phyloP scores from a whole-genome alignment of 2,888 invertebrate species.

The Ypsolopha scabrella region DNA sequence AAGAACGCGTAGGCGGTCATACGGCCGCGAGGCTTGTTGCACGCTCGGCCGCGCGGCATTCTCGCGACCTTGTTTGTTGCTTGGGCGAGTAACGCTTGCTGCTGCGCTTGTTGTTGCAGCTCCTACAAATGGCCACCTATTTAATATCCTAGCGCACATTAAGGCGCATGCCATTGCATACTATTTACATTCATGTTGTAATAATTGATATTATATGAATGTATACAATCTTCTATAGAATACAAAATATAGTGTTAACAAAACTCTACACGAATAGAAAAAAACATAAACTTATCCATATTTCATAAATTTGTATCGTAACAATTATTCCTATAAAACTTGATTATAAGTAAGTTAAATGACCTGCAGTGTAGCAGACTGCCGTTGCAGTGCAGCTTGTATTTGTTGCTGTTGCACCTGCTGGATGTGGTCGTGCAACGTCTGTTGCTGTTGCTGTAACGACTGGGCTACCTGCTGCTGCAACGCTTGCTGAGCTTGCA shows the following conservation, averaged over 20 bases:
- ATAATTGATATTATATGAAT: too few relatives aligned
- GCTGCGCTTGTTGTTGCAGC: constrained; percentile 55
- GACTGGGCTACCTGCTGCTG: constrained; percentile 60
- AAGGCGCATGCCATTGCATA: too few relatives aligned
- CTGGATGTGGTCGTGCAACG: constrained; percentile 56
- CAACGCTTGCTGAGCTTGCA: constrained; percentile 24
- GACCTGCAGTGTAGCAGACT: constrained; percentile 59
- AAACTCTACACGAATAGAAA: not conserved
- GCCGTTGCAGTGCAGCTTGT: constrained; percentile 57
- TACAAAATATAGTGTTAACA: too few relatives aligned
- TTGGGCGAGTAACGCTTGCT: constrained; percentile 60
- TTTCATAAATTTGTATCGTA: too few relatives aligned
- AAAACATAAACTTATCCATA: too few relatives aligned
- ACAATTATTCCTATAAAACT: not conserved
- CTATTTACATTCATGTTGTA: too few relatives aligned
- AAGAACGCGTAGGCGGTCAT: constrained; percentile 98
- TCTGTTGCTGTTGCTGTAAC: constrained; percentile 58
- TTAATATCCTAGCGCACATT: too few relatives aligned
- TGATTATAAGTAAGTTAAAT: not conserved
- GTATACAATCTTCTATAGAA: too few relatives aligned
- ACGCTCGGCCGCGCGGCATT: constrained; percentile 79
- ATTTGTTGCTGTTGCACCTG: constrained; percentile 62
- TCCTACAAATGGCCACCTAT: constrained; percentile 22
- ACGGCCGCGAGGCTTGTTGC: constrained; percentile 90
- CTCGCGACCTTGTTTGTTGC: constrained; percentile 68